Evolutionary conservation across 2,797 vertebrate genomes (phyloP).

Genomic region (Enoplosus armatus): DNA sequence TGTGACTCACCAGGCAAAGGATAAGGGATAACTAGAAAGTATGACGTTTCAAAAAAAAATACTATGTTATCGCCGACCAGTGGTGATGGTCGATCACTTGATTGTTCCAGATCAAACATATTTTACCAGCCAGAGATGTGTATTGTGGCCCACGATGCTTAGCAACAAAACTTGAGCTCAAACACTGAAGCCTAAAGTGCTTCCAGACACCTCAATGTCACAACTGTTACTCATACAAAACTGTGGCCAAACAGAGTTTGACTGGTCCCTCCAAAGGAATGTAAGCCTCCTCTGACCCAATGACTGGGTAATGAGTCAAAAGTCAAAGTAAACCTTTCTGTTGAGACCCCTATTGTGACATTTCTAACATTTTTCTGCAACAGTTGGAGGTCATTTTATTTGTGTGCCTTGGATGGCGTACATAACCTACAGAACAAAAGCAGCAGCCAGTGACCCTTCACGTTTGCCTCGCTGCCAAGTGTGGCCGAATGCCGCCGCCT

Average conservation of each 20-base stretch:
- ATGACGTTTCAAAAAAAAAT: background rate
- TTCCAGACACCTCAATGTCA: slow-evolving; percentile 49
- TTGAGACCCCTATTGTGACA: background rate
- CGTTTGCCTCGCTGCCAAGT: background rate
- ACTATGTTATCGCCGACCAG: background rate
- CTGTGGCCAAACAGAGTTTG: slow-evolving; percentile 32
- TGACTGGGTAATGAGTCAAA: background rate
- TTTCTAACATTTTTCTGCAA: background rate
- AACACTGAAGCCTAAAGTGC: slow-evolving; percentile 30
- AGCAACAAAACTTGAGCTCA: slow-evolving; percentile 16
- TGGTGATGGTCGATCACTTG: background rate
- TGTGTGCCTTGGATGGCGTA: background rate
- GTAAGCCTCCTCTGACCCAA: background rate
- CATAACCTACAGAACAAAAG: background rate
- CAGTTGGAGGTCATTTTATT: background rate
- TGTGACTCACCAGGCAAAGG: background rate
- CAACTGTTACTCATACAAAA: slow-evolving; percentile 12
- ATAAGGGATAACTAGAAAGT: too few relatives aligned
- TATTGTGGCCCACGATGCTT: background rate
- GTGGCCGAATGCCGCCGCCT: slow-evolving; percentile 18
- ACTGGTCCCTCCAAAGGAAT: slow-evolving; percentile 20
- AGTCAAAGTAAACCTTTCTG: background rate
- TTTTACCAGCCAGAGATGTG: slow-evolving; percentile 6
- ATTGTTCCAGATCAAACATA: slow-evolving; percentile 16
- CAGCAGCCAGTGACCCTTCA: background rate